Evolutionary conservation across 2,888 invertebrate genomes (phyloP), one percentile per base, ranked within the genome.

Genomic region (Galerucella calmariensis): DNA sequence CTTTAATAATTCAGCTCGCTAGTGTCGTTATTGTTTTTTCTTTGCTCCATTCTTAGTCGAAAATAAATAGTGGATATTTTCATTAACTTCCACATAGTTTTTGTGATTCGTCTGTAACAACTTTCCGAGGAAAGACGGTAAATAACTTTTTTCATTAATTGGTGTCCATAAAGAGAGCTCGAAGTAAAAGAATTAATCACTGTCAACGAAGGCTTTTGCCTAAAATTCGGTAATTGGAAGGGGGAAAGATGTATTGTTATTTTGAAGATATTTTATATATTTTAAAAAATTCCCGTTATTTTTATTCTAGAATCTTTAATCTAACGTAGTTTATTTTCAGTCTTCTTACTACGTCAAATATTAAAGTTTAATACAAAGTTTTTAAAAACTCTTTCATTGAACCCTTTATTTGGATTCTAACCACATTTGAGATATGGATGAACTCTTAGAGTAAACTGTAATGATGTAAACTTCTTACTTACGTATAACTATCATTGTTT

Each of bases 401-500:
- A 20, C 20, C 20, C 20, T 20, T 20, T 20, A 20, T 20, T 20
- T 20, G 20, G 20, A 20, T 20, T 20, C 20, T 20, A 20, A 20
- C 20, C 20, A 20, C 20, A 20, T 20, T 20, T 20, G 20, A 20
- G 20, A 20, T 20, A 20, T 20, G 20, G 20, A 20, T 20, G 20
- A 20, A 20, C 20, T 20, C 20, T 20, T 20, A 20, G 1, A 20
- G 20, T 20, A 20, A 20, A 20, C 20, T 20, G 20, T 20, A 20
- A 20, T 20, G 20, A 58, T 58, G 16, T 20, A 58, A 4, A 59
- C 1, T 20, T 3, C 4, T 48, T 80, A 86, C 93, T 93, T 89
- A 95, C 95, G 92, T 77, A 95, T 92, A 83, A 95, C 93, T 83
- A 92, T 91, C 86, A 95, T 92, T 81, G 91, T 89, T 82, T 91